These are phyloP conservation scores for Coccyzus lansbergi DNA, from an alignment of 2,797 vertebrate genomes.

Conservation along the genomic window DNA sequence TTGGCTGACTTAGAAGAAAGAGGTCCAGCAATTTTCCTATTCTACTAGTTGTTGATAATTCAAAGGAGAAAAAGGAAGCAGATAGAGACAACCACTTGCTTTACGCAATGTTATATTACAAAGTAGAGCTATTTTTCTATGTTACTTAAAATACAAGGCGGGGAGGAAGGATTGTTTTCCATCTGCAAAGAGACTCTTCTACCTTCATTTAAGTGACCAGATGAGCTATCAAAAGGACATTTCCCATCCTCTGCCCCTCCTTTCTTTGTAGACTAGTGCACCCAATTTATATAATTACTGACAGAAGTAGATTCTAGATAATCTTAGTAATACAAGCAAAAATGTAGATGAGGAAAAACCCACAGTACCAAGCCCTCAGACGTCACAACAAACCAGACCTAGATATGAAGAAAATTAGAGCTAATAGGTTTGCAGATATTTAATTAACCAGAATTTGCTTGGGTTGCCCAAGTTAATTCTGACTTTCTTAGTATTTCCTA, in stretches of 20 bases:
- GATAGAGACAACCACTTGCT: not conserved
- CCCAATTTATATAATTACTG: not conserved
- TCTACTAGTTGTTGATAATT: not conserved
- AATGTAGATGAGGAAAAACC: not conserved
- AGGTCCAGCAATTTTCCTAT: not conserved
- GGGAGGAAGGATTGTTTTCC: not conserved
- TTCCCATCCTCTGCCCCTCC: not conserved
- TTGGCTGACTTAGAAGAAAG: not conserved
- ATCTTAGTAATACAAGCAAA: not conserved
- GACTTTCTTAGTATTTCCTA: not conserved
- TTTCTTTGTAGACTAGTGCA: not conserved
- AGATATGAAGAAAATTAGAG: not conserved
- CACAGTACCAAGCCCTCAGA: not conserved
- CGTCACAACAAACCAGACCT: not conserved
- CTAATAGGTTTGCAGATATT: not conserved
- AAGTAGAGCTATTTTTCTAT: not conserved
- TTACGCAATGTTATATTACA: not conserved
- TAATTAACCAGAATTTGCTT: not conserved
- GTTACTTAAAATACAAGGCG: not conserved
- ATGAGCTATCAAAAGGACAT: not conserved
- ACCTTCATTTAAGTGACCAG: not conserved
- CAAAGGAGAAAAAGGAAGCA: not conserved
- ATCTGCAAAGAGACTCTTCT: not conserved
- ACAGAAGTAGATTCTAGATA: not conserved
- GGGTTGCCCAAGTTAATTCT: not conserved